Conservation (phyloP, 2,888 invertebrate genomes). For the Netelia melanura region DNA sequence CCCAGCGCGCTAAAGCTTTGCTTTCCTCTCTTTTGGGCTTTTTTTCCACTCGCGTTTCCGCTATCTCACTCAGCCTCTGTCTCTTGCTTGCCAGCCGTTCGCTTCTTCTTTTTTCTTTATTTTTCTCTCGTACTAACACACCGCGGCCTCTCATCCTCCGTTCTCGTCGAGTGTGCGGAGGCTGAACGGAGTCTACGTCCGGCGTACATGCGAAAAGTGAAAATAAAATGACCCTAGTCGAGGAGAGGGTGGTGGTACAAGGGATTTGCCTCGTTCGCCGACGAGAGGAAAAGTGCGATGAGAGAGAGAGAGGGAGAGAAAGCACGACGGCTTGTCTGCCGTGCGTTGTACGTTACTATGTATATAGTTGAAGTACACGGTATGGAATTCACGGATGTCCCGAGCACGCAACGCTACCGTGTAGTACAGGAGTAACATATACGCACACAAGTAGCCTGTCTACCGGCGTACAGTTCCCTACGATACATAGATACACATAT, state of each 20-base stretch:
- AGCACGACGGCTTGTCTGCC: constrained; percentile 29
- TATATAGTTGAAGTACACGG: constrained; percentile 17
- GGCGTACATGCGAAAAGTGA: constrained; percentile 77
- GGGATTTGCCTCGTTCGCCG: constrained; percentile 73
- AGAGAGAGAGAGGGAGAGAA: constrained; percentile 8
- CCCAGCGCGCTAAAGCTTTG: constrained; percentile 57
- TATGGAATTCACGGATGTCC: constrained; percentile 40
- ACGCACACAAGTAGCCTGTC: constrained; percentile 6
- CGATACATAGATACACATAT: constrained; percentile 16
- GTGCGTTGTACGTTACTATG: constrained; percentile 4
- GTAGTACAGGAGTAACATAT: neutral
- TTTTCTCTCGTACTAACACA: constrained; percentile 32
- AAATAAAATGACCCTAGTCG: constrained; percentile 79
- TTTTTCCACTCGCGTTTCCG: constrained; percentile 53
- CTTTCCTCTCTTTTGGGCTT: constrained; percentile 47
- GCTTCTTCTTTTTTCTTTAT: constrained; percentile 42
- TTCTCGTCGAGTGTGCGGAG: constrained; percentile 19
- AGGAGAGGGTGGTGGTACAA: constrained; percentile 49
- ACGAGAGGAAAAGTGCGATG: constrained; percentile 71
- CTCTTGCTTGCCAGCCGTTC: constrained; percentile 50
- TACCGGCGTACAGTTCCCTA: constrained; percentile 3
- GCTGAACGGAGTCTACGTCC: constrained; percentile 43
- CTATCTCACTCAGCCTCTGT: constrained; percentile 47
- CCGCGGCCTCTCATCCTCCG: constrained; percentile 24
- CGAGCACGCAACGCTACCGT: constrained; percentile 20